Evolutionary conservation across 2,113 vertebrate species (phyloP), one percentile per base, ranked within the genome.

Genomic region (Bubo scandiacus): DNA sequence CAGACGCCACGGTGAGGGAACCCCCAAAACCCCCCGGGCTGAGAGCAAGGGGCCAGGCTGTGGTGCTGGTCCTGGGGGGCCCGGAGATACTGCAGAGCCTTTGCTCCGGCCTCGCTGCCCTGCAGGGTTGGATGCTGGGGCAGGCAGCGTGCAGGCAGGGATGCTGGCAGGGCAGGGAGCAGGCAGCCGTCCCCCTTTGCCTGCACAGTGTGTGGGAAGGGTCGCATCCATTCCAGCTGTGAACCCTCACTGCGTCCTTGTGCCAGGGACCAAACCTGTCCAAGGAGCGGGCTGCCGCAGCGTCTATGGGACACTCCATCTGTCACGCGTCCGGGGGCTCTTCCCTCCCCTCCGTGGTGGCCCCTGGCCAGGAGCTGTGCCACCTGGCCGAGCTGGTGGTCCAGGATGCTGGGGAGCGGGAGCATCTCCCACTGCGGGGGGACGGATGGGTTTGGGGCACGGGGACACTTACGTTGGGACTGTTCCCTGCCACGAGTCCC

Each of bases 401-500:
- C 29, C 57, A 23, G 68, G 81, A 14, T 75, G 29, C 30, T 72
- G 57, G 8, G 7, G 52, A 47, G 71, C 2, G 7, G 52, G 29
- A 9, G 26, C 25, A 13, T 83, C 19, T 80, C 52, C 43, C n/a
- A 15, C 12, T 3, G 1, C 29, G 5, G 13, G 6, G 43, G 34
- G 18, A 21, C 8, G 1, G 27, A 12, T 85, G 47, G 20, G 5
- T 70, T 73, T 70, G 81, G 62, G 20, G 21, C 27, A 12, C 3
- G 21, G 36, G 34, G 65, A 66, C n/a, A 29, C 19, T 54, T 18
- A 23, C 0, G 1, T 10, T 79, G 66, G 70, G 9, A 21, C 42
- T 65, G 11, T 26, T 20, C 34, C 0, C 0, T 70, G 68, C 52
- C 57, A 38, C 0, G 2, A 26, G 26, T 45, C 26, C 25, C 22